Evolutionary conservation across 30 jellyfish, hydroid and myxozoan species (phyloP), one percentile per base, ranked within the genome.

Genomic region (Chrysaora quinquecirrha): DNA sequence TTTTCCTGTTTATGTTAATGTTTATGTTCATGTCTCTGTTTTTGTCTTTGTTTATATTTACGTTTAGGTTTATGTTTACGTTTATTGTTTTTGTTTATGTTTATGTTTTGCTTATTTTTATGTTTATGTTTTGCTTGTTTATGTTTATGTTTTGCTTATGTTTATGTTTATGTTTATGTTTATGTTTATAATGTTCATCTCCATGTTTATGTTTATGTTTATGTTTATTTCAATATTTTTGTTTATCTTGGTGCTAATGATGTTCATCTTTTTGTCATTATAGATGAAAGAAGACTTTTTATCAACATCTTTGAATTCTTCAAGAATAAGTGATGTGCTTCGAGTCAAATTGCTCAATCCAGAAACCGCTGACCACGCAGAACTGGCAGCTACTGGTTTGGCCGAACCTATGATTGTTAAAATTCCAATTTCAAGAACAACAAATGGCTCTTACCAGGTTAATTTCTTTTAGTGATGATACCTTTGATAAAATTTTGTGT

Each of bases 261-360:
- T 2, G 27, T 32, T 72, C 1, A 34, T 6, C 21, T 12, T 25
- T 66, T 81, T 6, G 6, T 67, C 22, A 16, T 56, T 56, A n/a
- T 33, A 83, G 94, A 71, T 83, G 87, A 80, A 87, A 3, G 58
- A 30, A 24, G 94, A 83, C 30, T 66, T 43, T 46, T 28, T 83
- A 21, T 83, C 94, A 31, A 21, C 60, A 1, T 65, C 94, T 18
- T 32, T 25, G 9, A 67, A 21, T 2, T 3, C 94, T 1, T 54
- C 61, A 3, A 80, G 85, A 3, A 71, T 83, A 62, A 83, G 94
- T 27, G 12, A 62, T 38, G 86, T 83, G 0, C 48, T 83, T 12
- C 68, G 25, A 78, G 48, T 71, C 30, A 29, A 38, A 7, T 27
- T 83, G 38, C 73, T 72, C 71, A 83, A 83, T 28, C 94, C 94